phyloP scores from a whole-genome alignment of 2,113 vertebrate genomes.

The Oceanodroma tethys region DNA sequence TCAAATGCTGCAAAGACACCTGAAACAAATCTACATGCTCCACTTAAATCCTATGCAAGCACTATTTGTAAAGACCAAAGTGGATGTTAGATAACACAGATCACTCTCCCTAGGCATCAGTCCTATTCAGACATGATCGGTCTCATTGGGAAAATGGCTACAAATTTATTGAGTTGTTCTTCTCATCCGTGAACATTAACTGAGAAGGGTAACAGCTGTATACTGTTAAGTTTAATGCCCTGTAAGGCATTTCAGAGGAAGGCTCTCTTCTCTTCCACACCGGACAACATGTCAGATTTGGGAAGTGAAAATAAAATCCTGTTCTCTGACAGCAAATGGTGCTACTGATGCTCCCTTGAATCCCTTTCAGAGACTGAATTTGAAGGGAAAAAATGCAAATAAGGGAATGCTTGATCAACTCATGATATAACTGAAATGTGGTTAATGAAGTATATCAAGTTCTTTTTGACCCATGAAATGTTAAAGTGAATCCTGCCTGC shows the following conservation, averaged over 20 bases:
- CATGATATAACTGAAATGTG: conserved; percentile 17
- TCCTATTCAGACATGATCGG: fast-evolving
- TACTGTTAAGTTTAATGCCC: too few species aligned
- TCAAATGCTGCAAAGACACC: neutral
- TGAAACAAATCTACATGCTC: neutral
- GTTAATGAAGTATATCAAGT: neutral
- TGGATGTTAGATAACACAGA: neutral
- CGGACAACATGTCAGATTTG: neutral
- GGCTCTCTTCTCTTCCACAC: fast-evolving
- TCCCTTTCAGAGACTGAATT: neutral
- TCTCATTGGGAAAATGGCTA: neutral
- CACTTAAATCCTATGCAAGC: neutral
- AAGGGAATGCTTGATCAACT: neutral
- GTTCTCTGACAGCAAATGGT: neutral
- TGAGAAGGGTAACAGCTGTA: neutral
- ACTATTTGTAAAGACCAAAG: neutral
- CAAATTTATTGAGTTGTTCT: neutral
- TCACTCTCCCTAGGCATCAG: neutral
- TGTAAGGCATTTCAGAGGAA: neutral
- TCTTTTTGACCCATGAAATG: neutral
- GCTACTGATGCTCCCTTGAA: neutral
- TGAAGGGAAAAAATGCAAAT: neutral
- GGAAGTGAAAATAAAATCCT: neutral
- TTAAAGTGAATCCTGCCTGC: neutral
- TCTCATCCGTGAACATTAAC: neutral